Percentiles rank a stretch among this genome's conserved stretches.
Evolutionary conservation across 1,140 invertebrate species (phyloP).

Genomic region (Dreissena rostriformis): DNA sequence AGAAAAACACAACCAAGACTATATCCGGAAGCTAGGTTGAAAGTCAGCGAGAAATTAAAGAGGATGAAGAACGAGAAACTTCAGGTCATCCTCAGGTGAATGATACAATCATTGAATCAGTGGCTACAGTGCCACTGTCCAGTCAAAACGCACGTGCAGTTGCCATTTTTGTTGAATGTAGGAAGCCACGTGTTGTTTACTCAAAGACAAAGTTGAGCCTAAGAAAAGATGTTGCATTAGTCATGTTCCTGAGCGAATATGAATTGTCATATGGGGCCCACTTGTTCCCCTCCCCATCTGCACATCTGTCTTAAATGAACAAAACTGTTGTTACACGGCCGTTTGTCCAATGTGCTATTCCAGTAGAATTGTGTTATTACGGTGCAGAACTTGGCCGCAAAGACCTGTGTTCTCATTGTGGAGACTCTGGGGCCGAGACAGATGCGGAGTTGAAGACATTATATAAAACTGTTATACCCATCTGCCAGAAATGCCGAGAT

Average conservation of each 20-base stretch:
- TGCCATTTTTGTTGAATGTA: slow-evolving; percentile 11
- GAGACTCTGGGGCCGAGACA: background rate
- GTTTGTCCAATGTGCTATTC: slow-evolving; percentile 1
- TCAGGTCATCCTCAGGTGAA: too few relatives aligned
- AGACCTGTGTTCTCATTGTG: slow-evolving; percentile 11
- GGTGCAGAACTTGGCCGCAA: slow-evolving; percentile 10
- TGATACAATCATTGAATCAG: too few relatives aligned
- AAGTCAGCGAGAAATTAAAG: background rate
- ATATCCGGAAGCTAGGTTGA: background rate
- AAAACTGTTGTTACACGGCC: background rate
- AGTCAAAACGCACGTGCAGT: slow-evolving; percentile 2
- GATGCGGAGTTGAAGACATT: slow-evolving; percentile 7
- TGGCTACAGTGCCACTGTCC: background rate
- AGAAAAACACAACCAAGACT: background rate
- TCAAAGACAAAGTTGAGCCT: background rate
- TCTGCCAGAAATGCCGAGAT: slow-evolving; percentile 31
- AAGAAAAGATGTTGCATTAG: slow-evolving; percentile 8
- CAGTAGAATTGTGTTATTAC: slow-evolving; percentile 16
- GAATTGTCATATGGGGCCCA: slow-evolving; percentile 9
- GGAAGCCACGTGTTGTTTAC: slow-evolving; percentile 32
- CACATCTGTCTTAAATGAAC: background rate
- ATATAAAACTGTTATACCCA: slow-evolving; percentile 26
- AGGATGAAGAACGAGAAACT: too few relatives aligned
- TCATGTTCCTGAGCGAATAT: slow-evolving; percentile 3
- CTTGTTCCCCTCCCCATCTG: background rate